A percentile compares a stretch with the other conserved stretches of the same genome.
Evolutionary conservation across 2,797 vertebrate species (phyloP).

Genomic region (Emydoidea blandingii): DNA sequence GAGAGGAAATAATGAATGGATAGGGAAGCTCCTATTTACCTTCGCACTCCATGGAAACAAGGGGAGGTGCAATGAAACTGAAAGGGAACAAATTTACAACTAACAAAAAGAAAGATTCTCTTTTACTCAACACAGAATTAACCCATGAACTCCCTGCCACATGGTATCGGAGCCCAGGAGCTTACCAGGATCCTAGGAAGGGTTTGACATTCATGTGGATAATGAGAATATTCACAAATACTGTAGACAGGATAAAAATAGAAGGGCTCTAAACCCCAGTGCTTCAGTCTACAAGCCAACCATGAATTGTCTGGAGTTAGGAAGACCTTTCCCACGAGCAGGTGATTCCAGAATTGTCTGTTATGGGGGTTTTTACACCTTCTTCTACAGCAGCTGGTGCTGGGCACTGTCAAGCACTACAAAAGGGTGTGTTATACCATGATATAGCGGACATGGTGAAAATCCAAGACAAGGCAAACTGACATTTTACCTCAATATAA

Average conservation of each 20-base stretch:
- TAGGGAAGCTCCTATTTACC: conserved; percentile 30
- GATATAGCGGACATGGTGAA: background rate
- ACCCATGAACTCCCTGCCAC: too few species aligned
- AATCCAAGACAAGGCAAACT: rapidly evolving
- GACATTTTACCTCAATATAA: background rate
- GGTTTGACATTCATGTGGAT: too few species aligned
- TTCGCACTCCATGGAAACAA: background rate
- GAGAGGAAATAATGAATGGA: conserved; percentile 52
- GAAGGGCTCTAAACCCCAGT: rapidly evolving
- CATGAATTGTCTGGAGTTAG: too few species aligned
- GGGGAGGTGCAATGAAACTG: background rate
- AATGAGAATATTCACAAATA: too few species aligned
- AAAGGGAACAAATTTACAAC: background rate
- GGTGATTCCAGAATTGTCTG: background rate
- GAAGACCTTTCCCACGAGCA: background rate
- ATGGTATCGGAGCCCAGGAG: too few species aligned
- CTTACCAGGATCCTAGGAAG: too few species aligned
- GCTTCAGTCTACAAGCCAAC: background rate
- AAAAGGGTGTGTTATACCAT: rapidly evolving
- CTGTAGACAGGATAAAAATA: background rate
- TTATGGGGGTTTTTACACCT: background rate
- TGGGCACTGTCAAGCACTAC: rapidly evolving
- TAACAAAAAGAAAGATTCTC: too few species aligned
- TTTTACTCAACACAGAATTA: too few species aligned
- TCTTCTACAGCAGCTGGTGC: background rate